Conservation (phyloP, 2,113 vertebrate species). For the Desmodus rotundus region DNA sequence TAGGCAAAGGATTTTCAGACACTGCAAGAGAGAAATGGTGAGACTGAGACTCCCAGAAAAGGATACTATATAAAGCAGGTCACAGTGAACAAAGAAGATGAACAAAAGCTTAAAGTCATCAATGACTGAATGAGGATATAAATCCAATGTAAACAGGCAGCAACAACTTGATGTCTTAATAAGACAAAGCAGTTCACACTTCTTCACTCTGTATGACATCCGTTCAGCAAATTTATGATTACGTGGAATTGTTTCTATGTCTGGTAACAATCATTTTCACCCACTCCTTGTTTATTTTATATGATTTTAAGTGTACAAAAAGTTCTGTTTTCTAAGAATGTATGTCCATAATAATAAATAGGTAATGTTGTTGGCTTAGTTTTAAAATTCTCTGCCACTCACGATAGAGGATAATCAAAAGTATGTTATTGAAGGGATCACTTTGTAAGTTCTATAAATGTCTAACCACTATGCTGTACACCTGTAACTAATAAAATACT, state of each 20-base stretch:
- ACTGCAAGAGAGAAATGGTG: neutral
- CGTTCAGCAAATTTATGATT: neutral
- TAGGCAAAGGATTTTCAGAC: neutral
- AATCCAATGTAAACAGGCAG: neutral
- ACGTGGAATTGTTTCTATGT: neutral
- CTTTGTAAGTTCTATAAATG: neutral
- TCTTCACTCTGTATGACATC: neutral
- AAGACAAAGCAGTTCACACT: neutral
- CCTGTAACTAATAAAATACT: neutral
- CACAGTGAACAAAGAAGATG: neutral
- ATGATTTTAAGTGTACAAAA: neutral
- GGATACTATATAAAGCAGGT: neutral
- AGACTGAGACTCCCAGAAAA: neutral
- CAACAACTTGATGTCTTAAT: neutral
- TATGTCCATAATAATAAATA: neutral
- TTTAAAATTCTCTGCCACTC: slow-evolving; percentile 18
- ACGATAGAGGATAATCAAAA: slow-evolving; percentile 8
- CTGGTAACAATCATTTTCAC: neutral
- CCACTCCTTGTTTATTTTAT: neutral
- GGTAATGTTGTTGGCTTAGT: neutral
- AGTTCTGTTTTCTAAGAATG: slow-evolving; percentile 16
- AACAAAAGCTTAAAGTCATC: neutral
- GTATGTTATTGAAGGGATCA: neutral
- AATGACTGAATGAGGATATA: neutral
- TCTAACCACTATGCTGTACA: neutral